Evolutionary conservation across 2,888 invertebrate species (phyloP), one percentile per base, ranked within the genome.

Genomic region (Polydrusus tereticollis): DNA sequence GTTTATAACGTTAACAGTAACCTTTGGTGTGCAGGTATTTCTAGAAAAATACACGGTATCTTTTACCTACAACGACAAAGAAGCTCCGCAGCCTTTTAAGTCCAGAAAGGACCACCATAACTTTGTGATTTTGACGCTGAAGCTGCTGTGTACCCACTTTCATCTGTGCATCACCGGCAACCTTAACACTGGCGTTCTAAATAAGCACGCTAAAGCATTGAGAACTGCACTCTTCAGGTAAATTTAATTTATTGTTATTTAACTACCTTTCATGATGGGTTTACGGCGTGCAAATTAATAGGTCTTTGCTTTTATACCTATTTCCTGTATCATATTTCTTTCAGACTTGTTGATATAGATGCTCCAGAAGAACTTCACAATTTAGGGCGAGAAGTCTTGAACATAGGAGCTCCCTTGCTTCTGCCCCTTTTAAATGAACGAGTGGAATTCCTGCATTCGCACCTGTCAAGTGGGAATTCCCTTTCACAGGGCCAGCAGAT

Each of bases 401-500:
- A 88, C 20, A 86, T 89, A 10, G 90, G 90, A 16, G 89, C 90
- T 0, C 86, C 88, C 0, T 82, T 90, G 67, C 84, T 91, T 16
- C 82, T 91, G 33, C 90, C 91, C 1, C 88, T 89, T 33, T 82
- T 90, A 7, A 85, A 86, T 64, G 89, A 90, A 80, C 84, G 90
- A 62, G 87, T 91, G 80, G 87, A 88, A 77, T 84, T 90, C 55
- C 82, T 90, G 33, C 87, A 89, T 75, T 85, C 88, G 4, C 85
- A 90, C 75, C 82, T 90, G 29, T 88, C 89, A 0, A 82, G 81
- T 52, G 87, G 88, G 2, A 86, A 87, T 14, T 84, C 85, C 45
- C 84, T 90, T 7, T 87, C 89, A 7, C 86, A 87, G 76, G 90
- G 91, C 45, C 89, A 90, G 86, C 86, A 88, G 78, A 87, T 90